Conservation (phyloP, 2,113 vertebrate species). For the Mesocricetus auratus region DNA sequence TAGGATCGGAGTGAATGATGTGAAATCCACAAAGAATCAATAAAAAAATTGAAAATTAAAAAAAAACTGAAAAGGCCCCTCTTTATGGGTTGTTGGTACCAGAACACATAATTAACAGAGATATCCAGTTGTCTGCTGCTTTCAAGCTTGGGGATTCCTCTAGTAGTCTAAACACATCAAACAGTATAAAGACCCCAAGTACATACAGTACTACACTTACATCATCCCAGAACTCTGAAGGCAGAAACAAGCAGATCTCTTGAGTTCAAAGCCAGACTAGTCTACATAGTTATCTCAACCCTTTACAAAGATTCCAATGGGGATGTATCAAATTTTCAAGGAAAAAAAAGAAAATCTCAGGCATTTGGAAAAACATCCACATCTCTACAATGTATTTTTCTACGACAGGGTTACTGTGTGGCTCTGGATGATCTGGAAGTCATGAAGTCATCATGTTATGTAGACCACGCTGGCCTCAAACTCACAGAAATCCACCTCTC, state of each 20-base stretch:
- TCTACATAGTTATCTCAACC: not conserved
- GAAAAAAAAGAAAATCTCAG: not conserved
- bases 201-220: not conserved
- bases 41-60: not conserved
- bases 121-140: constrained; percentile 8
- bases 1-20: no score
- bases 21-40: no score
- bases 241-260: no score
- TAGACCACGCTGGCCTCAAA: not conserved
- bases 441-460: not conserved
- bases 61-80: constrained; percentile 45
- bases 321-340: not conserved
- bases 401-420: not conserved
- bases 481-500: not conserved
- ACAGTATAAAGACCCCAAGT: not conserved
- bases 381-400: not conserved
- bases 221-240: not conserved
- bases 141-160: not conserved
- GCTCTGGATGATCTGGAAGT: not conserved
- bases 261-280: not conserved
- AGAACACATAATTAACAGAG: constrained; percentile 30
- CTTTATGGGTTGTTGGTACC: not conserved
- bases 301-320: constrained; percentile 32
- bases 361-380: constrained; percentile 35
- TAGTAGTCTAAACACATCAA: not conserved